A percentile compares a stretch with the other conserved stretches of the same genome.
Evolutionary conservation across 1,140 invertebrate genomes (phyloP).

Genomic region (Carcinoscorpius rotundicauda): DNA sequence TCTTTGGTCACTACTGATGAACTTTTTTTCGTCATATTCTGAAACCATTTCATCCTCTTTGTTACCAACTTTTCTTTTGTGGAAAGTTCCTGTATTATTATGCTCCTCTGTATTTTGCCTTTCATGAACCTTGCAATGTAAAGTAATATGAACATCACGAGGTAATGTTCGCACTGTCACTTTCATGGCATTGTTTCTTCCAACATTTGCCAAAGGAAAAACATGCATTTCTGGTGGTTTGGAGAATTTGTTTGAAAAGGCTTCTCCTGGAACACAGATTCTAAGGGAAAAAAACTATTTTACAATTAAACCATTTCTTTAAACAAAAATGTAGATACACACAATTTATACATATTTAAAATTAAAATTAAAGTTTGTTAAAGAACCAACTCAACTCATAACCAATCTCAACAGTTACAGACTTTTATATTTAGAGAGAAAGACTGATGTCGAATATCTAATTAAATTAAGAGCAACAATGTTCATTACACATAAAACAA

Average conservation of each 20-base stretch:
- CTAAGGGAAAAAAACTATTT: conserved; percentile 18
- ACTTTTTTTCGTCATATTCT: background rate
- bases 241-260: conserved; percentile 45
- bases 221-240: conserved; percentile 59
- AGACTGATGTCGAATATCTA: too few relatives aligned
- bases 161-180: conserved; percentile 34
- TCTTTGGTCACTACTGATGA: background rate
- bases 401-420: too few relatives aligned
- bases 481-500: too few relatives aligned
- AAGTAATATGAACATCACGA: conserved; percentile 27
- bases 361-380: too few relatives aligned
- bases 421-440: too few relatives aligned
- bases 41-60: background rate
- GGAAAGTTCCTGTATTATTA: background rate
- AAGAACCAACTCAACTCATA: too few relatives aligned
- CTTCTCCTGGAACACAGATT: conserved; percentile 43
- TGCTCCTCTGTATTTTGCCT: background rate
- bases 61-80: background rate
- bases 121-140: conserved; percentile 24
- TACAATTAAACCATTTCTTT: too few relatives aligned
- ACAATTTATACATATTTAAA: too few relatives aligned
- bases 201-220: conserved; percentile 65
- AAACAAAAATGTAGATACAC: too few relatives aligned
- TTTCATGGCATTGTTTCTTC: conserved; percentile 54
- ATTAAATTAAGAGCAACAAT: too few relatives aligned